Evolutionary conservation across 2,797 vertebrate genomes (phyloP), one percentile per base, ranked within the genome.

Genomic region (Peromyscus aztecus): DNA sequence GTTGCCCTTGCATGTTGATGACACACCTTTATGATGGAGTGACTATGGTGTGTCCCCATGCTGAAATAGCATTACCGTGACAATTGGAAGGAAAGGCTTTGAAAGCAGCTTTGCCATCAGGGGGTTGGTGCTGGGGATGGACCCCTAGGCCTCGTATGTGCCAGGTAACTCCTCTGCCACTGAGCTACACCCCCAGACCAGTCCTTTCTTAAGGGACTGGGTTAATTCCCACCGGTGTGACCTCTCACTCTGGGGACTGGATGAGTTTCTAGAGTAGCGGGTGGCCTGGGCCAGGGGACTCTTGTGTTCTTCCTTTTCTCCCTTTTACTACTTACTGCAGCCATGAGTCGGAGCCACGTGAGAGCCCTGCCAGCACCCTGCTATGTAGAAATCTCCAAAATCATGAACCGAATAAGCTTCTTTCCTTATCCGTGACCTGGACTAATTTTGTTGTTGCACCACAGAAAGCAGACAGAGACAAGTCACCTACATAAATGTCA

Each of bases 281-380:
- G n/a, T 55, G 67, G 31, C 19, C 14, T 19, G 27, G 7, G 43
- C 24, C 19, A 49, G 55, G 24, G 2, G 10, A 24, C 3, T 3
- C 67, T 34, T 40, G 7, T 1, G 2, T 57, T 46, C 80, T 49
- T 40, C 43, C 19, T 27, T 19, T 46, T 43, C 37, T 29, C 31
- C 9, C 7, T 23, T n/a, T 11, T 4, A 2, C 37, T n/a, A 21
- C 71, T 59, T 16, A 7, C 43, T 46, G 52, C 49, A 31, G 16
- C 34, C 37, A 1, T 1, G 4, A 61, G 17, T 14, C 14, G 4
- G 27, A 49, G 40, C 43, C 78, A 40, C 0, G 0, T 29, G 13
- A 31, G 55, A 69, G 4, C 21, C 61, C 12, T 12, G 12, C 65
- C 19, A 37, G 77, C 16, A 27, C 37, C 49, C 31, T 8, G 52